Evolutionary conservation across 1,140 invertebrate genomes (phyloP), one percentile per base, ranked within the genome.

Genomic region (Physella acuta): DNA sequence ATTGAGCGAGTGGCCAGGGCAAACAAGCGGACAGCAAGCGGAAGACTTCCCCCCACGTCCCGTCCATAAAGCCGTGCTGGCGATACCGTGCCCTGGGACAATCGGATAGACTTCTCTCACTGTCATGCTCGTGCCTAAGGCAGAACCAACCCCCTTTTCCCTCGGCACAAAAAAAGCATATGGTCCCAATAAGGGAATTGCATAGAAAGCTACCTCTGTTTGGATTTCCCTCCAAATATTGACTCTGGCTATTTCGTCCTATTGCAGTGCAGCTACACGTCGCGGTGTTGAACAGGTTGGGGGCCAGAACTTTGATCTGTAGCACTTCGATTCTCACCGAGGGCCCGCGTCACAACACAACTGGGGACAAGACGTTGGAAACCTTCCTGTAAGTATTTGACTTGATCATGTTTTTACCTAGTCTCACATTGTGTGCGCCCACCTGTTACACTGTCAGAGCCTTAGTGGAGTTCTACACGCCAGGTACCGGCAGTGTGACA

Each of bases 201-300:
- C 55, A 30, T 28, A 31, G 55, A 56, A 56, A 56, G 26, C 55
- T 30, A 31, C 34, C 31, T 36, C 3, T 61, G 3, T 59, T 61
- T 61, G 59, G 34, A 33, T 44, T 61, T 34, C 33, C 59, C 28
- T 34, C 24, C 59, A 36, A 61, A 61, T 61, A 61, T 61, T 61
- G 59, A 61, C 59, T 37, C 11, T 20, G 37, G 59, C 59, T 26
- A 39, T 61, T 61, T 36, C 39, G 59, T 39, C 59, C 59, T 36
- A 39, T 61, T 61, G 33, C 59, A 5, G 58, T 60, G 14, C 31
- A 24, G 4, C 58, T 60, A 33, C 30, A 60, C 34, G 24, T 36
- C 8, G 24, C 58, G 17, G 59, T 61, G 31, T 2, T 30, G 37
- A 36, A 61, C 59, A 61, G 59, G 59, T 61, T 61, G 59, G 59